Percentiles rank a stretch among this genome's conserved stretches.
These are phyloP conservation scores for Okamejei kenojei DNA, from an alignment of 2,797 vertebrate genomes.

Conservation along the genomic window DNA sequence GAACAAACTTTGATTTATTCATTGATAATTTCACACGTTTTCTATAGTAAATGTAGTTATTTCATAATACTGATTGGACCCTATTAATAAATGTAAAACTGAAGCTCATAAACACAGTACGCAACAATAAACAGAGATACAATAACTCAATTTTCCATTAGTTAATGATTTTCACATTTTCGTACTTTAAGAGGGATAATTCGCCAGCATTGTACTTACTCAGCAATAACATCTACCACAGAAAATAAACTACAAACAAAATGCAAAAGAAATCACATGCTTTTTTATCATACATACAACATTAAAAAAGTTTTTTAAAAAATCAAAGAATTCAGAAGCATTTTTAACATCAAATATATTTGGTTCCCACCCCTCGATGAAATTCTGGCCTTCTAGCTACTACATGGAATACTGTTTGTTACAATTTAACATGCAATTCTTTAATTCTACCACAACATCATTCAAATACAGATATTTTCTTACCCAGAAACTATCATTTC, in stretches of 20 bases:
- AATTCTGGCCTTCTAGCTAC: background rate
- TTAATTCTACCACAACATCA: background rate
- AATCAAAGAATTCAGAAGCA: background rate
- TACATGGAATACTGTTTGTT: background rate
- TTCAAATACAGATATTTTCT: slow-evolving; percentile 46
- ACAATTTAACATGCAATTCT: background rate
- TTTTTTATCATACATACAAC: background rate
- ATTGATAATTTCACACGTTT: background rate
- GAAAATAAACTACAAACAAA: background rate
- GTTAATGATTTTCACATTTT: background rate
- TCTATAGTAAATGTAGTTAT: background rate
- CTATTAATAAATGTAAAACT: background rate
- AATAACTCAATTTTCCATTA: background rate
- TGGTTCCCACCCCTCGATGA: background rate
- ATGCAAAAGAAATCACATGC: background rate
- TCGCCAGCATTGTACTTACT: background rate
- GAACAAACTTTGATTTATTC: background rate
- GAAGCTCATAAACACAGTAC: background rate
- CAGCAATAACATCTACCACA: background rate
- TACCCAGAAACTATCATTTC: slow-evolving; percentile 82
- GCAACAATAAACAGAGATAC: background rate
- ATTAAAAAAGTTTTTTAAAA: background rate
- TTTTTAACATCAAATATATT: background rate
- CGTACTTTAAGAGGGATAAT: background rate
- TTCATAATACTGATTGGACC: background rate